Percentiles rank a stretch among this genome's conserved stretches.
Evolutionary conservation across 2,113 vertebrate genomes (phyloP).

Genomic region (Myocastor coypus): DNA sequence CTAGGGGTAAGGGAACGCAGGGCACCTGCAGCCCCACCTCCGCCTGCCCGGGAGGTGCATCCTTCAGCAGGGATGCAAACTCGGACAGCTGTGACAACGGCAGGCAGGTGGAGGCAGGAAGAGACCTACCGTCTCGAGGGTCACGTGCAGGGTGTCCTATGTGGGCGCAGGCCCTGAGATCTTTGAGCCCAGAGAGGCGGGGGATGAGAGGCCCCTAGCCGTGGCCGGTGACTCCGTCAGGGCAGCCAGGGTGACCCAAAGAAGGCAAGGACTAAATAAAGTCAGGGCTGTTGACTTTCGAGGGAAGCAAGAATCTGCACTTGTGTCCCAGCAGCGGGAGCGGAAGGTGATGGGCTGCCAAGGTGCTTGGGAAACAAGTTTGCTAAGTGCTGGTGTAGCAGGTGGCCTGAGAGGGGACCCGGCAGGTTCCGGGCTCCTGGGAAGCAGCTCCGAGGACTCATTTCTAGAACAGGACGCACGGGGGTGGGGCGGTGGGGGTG

Average conservation of each 20-base stretch:
- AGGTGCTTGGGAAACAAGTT: neutral
- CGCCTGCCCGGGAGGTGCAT: neutral
- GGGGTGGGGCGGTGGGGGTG: too few species aligned
- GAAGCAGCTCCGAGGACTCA: neutral
- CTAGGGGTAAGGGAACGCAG: neutral
- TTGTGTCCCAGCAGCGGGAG: neutral
- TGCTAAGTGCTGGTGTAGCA: neutral
- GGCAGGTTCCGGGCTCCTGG: neutral
- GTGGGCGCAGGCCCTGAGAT: neutral
- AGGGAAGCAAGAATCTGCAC: neutral
- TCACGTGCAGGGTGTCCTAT: accelerated
- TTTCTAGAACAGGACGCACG: too few species aligned
- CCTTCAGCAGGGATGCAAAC: neutral
- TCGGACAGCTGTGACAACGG: neutral
- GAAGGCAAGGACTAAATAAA: neutral
- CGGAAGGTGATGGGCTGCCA: neutral
- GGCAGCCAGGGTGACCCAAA: too few species aligned
- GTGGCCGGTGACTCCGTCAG: neutral
- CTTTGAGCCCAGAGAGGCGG: neutral
- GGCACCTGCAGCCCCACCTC: neutral
- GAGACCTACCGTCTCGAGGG: too few species aligned
- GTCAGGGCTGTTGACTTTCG: neutral
- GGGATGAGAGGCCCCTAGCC: neutral
- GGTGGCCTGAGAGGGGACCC: neutral
- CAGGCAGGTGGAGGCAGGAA: neutral